These are phyloP conservation scores for Drosophila parthenogenetica DNA, from an alignment of 2,888 invertebrate genomes.

Conservation along the genomic window DNA sequence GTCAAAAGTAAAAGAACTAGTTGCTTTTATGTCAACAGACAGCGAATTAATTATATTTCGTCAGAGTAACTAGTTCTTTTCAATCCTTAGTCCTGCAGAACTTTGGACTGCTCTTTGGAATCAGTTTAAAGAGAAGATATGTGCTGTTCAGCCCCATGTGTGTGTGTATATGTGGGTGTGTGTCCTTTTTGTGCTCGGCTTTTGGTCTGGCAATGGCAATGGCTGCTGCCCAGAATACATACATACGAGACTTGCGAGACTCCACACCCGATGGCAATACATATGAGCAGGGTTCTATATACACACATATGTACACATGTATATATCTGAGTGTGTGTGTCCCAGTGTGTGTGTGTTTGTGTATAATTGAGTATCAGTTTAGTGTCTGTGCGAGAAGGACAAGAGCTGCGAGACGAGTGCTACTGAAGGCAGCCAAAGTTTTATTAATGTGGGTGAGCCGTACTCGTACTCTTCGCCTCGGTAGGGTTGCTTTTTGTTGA, in stretches of 20 bases:
- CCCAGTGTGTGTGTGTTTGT: slow-evolving; percentile 47
- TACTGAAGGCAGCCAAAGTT: too few relatives aligned
- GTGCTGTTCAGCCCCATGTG: slow-evolving; percentile 9
- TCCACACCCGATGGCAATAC: slow-evolving; percentile 48
- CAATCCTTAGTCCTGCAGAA: slow-evolving; percentile 30
- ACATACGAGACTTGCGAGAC: slow-evolving; percentile 49
- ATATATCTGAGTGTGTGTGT: slow-evolving; percentile 7
- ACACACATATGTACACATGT: slow-evolving; percentile 6
- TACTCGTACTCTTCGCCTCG: slow-evolving; percentile 1
- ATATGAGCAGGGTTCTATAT: slow-evolving; percentile 39
- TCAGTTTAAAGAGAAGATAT: slow-evolving; percentile 23
- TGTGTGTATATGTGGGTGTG: slow-evolving; percentile 29
- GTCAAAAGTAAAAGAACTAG: too few relatives aligned
- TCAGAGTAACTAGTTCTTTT: background rate
- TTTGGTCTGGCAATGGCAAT: slow-evolving; percentile 73
- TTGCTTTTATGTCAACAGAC: too few relatives aligned
- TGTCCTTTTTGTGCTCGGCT: slow-evolving; percentile 55
- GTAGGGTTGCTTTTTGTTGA: slow-evolving; percentile 64
- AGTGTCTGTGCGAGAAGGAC: slow-evolving; percentile 63
- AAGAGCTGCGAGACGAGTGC: background rate
- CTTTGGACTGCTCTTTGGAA: slow-evolving; percentile 17
- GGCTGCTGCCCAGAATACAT: slow-evolving; percentile 76
- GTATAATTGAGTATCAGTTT: slow-evolving; percentile 79
- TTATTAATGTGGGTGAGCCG: slow-evolving; percentile 50
- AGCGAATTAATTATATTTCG: too few relatives aligned